phyloP scores from a whole-genome alignment of 2,797 vertebrate genomes.

The Menidia menidia region DNA sequence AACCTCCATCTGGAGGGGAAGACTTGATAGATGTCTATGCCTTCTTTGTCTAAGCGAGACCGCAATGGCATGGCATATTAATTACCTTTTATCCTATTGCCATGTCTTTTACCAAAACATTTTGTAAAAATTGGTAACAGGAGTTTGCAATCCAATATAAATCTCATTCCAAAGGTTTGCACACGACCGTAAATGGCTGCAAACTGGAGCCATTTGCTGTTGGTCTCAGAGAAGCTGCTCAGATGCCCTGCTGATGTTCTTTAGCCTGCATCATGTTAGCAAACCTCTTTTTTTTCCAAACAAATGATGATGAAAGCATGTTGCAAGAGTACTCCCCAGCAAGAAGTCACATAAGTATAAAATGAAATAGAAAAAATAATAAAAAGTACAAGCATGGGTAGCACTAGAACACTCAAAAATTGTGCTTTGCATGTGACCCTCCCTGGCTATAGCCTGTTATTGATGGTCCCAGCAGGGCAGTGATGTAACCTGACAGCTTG shows the following conservation, averaged over 20 bases:
- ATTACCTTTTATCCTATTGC: neutral
- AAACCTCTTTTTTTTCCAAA: neutral
- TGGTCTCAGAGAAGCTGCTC: too few relatives aligned
- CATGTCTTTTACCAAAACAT: neutral
- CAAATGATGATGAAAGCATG: neutral
- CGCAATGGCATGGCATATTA: slow-evolving; percentile 1
- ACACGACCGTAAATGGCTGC: slow-evolving; percentile 1
- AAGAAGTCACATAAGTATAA: neutral
- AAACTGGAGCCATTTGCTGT: neutral
- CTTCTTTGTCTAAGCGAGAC: slow-evolving; percentile 23
- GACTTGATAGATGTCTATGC: slow-evolving; percentile 38
- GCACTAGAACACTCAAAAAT: neutral
- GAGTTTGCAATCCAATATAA: neutral
- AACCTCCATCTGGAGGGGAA: slow-evolving; percentile 59
- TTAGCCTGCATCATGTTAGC: too few relatives aligned
- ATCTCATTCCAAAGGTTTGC: neutral
- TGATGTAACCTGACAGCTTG: slow-evolving; percentile 1
- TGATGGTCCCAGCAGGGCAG: neutral
- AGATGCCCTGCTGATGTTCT: too few relatives aligned
- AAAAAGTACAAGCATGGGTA: neutral
- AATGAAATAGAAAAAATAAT: neutral
- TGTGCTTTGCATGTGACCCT: neutral
- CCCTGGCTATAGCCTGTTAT: neutral
- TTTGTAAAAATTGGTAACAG: neutral
- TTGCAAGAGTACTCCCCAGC: neutral